Conservation (phyloP, 2,113 vertebrate species). For the Empidonax alnorum region DNA sequence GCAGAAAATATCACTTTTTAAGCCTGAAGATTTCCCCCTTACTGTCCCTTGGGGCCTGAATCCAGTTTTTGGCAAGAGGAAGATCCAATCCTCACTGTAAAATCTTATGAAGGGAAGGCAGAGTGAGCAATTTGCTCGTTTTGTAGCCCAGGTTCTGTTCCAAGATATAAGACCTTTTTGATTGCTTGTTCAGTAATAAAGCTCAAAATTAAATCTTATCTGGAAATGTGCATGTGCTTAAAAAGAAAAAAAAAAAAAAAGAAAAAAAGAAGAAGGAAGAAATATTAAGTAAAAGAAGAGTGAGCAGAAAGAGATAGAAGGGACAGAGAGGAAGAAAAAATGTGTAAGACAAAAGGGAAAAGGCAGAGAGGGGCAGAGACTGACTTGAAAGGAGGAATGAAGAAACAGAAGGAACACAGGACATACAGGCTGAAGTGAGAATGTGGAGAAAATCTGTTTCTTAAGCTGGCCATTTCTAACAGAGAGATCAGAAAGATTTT, state of each 20-base stretch:
- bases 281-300: background rate
- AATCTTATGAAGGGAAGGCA: background rate
- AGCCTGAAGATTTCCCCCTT: conserved; percentile 4
- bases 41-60: background rate
- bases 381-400: background rate
- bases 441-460: background rate
- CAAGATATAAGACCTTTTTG: conserved; percentile 2
- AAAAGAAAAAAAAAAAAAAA: background rate
- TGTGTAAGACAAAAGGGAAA: background rate
- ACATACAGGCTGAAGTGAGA: background rate
- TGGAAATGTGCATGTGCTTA: background rate
- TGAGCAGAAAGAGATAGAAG: background rate
- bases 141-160: background rate
- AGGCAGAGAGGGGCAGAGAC: background rate
- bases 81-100: background rate
- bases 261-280: background rate
- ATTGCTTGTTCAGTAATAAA: conserved; percentile 33
- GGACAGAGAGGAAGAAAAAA: background rate
- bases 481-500: conserved; percentile 42
- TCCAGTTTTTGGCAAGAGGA: background rate
- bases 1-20: conserved; percentile 32
- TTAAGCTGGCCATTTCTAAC: background rate
- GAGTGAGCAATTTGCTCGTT: conserved; percentile 2
- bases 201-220: conserved; percentile 20
- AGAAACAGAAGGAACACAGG: background rate